These are phyloP conservation scores for Caradrina clavipalpis DNA, from an alignment of 2,888 invertebrate genomes.

Conservation along the genomic window DNA sequence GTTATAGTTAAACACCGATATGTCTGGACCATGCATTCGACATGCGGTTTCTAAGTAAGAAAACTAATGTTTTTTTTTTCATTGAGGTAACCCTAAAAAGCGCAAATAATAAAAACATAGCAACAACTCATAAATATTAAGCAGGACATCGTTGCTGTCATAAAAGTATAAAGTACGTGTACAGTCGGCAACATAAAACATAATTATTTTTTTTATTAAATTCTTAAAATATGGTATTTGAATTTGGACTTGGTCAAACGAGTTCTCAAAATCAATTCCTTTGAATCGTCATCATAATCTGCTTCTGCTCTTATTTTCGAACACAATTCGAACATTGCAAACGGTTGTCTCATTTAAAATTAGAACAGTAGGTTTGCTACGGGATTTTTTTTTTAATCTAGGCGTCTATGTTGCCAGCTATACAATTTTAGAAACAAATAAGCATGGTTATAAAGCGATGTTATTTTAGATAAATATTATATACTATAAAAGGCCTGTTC, in stretches of 20 bases:
- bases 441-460: slow-evolving; percentile 69
- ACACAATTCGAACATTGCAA: no score
- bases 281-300: no score
- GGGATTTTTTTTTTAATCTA: neutral
- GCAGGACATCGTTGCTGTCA: slow-evolving; percentile 27
- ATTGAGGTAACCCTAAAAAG: slow-evolving; percentile 50
- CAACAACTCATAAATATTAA: slow-evolving; percentile 47
- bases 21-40: slow-evolving; percentile 47
- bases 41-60: slow-evolving; percentile 62
- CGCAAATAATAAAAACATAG: slow-evolving; percentile 58
- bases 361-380: no score
- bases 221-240: neutral
- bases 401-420: slow-evolving; percentile 34
- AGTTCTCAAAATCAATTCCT: no score
- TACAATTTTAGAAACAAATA: slow-evolving; percentile 42
- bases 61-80: slow-evolving; percentile 57
- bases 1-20: slow-evolving; percentile 26
- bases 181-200: slow-evolving; percentile 37
- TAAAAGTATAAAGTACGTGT: slow-evolving; percentile 38
- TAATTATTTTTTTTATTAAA: neutral
- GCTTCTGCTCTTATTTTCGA: no score
- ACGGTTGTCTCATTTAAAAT: no score
- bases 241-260: no score
- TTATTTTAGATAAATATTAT: slow-evolving; percentile 51
- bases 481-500: slow-evolving; percentile 9